Evolutionary conservation across 2,888 invertebrate species (phyloP).

Genomic region (Sarcophaga rosellei): DNA sequence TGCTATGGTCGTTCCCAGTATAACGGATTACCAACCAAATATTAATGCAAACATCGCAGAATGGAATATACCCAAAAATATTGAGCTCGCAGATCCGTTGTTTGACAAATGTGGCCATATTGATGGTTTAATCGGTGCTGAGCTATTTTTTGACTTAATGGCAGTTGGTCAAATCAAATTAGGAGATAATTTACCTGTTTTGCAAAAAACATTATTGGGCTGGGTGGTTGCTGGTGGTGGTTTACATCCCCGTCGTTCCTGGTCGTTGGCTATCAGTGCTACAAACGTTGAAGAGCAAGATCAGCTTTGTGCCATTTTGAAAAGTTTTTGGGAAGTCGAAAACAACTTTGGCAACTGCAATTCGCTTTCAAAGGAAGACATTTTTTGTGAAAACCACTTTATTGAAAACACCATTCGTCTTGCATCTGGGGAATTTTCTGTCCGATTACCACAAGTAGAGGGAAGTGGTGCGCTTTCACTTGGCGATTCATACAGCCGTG

Average conservation of each 20-base stretch:
- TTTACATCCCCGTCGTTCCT: background rate
- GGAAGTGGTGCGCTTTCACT: background rate
- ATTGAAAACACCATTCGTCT: conserved; percentile 24
- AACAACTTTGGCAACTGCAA: too few relatives aligned
- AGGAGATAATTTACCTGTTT: conserved; percentile 46
- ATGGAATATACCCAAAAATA: conserved; percentile 64
- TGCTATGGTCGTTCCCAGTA: conserved; percentile 11
- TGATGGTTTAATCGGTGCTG: too few relatives aligned
- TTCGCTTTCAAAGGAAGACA: too few relatives aligned
- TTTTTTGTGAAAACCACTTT: too few relatives aligned
- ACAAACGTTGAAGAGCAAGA: background rate
- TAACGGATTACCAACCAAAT: conserved; percentile 54
- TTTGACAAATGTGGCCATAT: conserved; percentile 56
- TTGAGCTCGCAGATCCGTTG: conserved; percentile 56
- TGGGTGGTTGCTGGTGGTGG: conserved; percentile 66
- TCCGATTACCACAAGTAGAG: conserved; percentile 17
- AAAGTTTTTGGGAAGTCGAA: conserved; percentile 64
- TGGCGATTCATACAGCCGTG: conserved; percentile 40
- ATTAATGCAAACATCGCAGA: conserved; percentile 39
- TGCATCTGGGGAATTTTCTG: conserved; percentile 5
- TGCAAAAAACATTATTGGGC: conserved; percentile 68
- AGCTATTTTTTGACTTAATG: conserved; percentile 67
- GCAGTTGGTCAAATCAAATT: conserved; percentile 67
- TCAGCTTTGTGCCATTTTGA: background rate
- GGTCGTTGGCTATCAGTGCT: background rate